A percentile compares a stretch with the other conserved stretches of the same genome.
Evolutionary conservation across 2,888 invertebrate genomes (phyloP).

Genomic region (Drosophila monieri): DNA sequence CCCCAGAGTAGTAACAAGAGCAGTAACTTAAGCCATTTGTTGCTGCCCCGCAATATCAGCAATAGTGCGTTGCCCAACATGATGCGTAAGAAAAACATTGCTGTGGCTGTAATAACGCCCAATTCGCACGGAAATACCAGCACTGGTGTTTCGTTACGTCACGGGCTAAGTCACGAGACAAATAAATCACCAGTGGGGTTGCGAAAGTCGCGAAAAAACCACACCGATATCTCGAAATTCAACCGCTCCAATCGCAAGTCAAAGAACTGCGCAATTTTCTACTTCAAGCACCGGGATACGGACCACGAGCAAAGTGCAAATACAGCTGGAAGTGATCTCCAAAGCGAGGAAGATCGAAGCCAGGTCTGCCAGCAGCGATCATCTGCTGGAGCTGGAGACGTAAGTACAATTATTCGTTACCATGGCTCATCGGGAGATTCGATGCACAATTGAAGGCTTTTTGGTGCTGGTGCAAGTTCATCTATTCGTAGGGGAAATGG

Average conservation of each 20-base stretch:
- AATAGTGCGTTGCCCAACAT: conserved; percentile 69
- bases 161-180: conserved; percentile 54
- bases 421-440: conserved; percentile 27
- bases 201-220: conserved; percentile 73
- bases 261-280: conserved; percentile 92
- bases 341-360: conserved; percentile 56
- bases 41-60: conserved; percentile 47
- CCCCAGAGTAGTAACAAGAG: conserved; percentile 30
- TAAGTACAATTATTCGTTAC: conserved; percentile 53
- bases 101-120: conserved; percentile 80
- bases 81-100: conserved; percentile 72
- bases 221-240: conserved; percentile 86
- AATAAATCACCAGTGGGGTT: conserved; percentile 79
- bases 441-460: conserved; percentile 17
- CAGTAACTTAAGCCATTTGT: conserved; percentile 26
- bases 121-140: conserved; percentile 66
- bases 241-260: conserved; percentile 91
- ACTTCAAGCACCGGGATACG: conserved; percentile 94
- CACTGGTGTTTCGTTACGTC: conserved; percentile 24
- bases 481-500: conserved; percentile 1
- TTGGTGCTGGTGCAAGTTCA: conserved; percentile 23
- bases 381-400: conserved; percentile 35
- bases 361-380: conserved; percentile 31
- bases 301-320: conserved; percentile 88
- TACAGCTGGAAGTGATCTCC: conserved; percentile 72